Evolutionary conservation across 1,140 invertebrate genomes (phyloP), one percentile per base, ranked within the genome.

Genomic region (Holotrichia oblita): DNA sequence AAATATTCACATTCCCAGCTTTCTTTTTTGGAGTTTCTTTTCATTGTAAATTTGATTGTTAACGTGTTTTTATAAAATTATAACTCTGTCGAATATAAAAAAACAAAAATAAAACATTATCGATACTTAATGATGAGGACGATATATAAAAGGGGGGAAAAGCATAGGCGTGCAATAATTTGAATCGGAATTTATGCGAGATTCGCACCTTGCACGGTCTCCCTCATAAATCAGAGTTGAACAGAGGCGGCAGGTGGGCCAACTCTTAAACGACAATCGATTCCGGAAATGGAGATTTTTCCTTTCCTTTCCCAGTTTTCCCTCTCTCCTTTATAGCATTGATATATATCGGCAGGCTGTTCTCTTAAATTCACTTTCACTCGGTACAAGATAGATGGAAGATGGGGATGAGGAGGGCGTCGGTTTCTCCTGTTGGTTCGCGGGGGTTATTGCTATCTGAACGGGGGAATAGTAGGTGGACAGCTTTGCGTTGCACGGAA

Each of bases 101-200:
- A n/a, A n/a, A n/a, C 27, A 4, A 34, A 4, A 34, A 34, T 34
- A 34, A 34, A 34, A 34, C 27, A 34, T 34, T 4, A 34, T 34
- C 27, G 27, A 34, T 34, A 4, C 27, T 34, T 34, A 34, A 34
- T 34, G 4, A n/a, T n/a, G 27, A 34, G 27, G 4, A 34, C 27
- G 27, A 48, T 48, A 48, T n/a, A n/a, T n/a, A n/a, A n/a, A n/a
- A n/a, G n/a, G n/a, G 44, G 44, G 10, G 44, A 8, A 48, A 0
- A 48, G 44, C 44, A 17, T 17, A 34, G 27, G 27, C 27, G 27
- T 48, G n/a, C 44, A 48, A 48, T 48, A 48, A 48, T 48, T 48
- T 48, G 44, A 48, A 48, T 48, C n/a, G 44, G 44, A 48, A 48
- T 48, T 48, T 48, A 48, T 48, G 44, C 7, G 44, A 48, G 44